Evolutionary conservation across 1,140 invertebrate species (phyloP).

Genomic region (Pseudobourletiella spinata): DNA sequence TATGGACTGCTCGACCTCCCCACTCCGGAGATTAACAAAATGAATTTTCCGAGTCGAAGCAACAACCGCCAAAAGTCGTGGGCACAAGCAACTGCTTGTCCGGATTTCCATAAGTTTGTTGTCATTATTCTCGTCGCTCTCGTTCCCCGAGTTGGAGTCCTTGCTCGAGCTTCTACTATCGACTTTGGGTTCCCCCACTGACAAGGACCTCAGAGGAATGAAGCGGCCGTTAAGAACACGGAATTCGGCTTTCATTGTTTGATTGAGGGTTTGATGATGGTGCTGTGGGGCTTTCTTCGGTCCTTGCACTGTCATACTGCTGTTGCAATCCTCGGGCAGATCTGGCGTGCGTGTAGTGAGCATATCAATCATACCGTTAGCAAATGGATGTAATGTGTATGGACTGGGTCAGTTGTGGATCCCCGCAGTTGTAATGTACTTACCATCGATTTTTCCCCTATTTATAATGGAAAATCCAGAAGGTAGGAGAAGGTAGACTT

Average conservation of each 20-base stretch:
- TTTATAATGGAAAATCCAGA: conserved; percentile 16
- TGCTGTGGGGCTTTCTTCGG: neutral
- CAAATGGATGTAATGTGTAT: neutral
- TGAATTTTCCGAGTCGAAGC: conserved; percentile 17
- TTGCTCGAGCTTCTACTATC: neutral
- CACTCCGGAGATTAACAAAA: conserved; percentile 16
- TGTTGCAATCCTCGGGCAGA: neutral
- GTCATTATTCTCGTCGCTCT: neutral
- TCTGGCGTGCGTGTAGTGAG: neutral
- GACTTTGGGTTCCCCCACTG: neutral
- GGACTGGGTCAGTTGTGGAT: too few relatives aligned
- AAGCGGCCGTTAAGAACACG: conserved; percentile 10
- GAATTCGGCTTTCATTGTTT: conserved; percentile 9
- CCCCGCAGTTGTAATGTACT: too few relatives aligned
- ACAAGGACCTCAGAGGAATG: conserved; percentile 1
- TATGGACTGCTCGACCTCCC: conserved; percentile 11
- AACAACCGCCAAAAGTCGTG: conserved; percentile 15
- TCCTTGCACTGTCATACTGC: neutral
- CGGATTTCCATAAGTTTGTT: neutral
- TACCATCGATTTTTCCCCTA: conserved; percentile 24
- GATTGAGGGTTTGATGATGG: neutral
- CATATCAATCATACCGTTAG: neutral
- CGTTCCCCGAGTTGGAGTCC: neutral
- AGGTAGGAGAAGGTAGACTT: conserved; percentile 2
- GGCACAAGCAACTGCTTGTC: neutral